Evolutionary conservation across 2,888 invertebrate genomes (phyloP).

Genomic region (Agonopterix arenella): DNA sequence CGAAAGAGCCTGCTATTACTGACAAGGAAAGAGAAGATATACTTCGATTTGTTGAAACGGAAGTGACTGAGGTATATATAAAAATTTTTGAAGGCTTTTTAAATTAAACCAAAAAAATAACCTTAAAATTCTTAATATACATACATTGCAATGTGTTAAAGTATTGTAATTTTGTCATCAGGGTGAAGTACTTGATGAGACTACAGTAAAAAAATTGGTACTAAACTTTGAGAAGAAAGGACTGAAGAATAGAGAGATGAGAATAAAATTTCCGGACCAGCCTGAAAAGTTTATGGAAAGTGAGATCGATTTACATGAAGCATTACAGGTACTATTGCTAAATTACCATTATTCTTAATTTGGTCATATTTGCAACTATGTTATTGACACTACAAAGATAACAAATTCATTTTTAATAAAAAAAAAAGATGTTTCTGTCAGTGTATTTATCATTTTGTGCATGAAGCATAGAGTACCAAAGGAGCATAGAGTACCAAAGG

Average conservation of each 20-base stretch:
- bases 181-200: constrained; percentile 93
- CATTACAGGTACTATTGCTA: constrained; percentile 80
- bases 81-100: no score
- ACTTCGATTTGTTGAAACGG: constrained; percentile 88
- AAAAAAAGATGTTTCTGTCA: no score
- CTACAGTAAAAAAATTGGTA: constrained; percentile 90
- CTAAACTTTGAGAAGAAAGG: constrained; percentile 96
- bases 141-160: neutral
- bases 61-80: constrained; percentile 82
- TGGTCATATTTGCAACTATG: no score
- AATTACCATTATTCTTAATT: no score
- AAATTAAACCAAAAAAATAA: no score
- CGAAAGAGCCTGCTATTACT: constrained; percentile 79
- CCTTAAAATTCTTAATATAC: no score
- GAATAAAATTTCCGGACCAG: constrained; percentile 98
- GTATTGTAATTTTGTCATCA: constrained; percentile 34
- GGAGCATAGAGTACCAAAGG: no score
- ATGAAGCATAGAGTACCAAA: no score
- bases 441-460: no score
- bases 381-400: no score
- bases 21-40: constrained; percentile 89
- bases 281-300: constrained; percentile 99
- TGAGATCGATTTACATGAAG: constrained; percentile 94
- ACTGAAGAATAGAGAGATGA: constrained; percentile 96
- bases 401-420: no score